phyloP scores from a whole-genome alignment of 2,113 vertebrate genomes.

The Piaya cayana region DNA sequence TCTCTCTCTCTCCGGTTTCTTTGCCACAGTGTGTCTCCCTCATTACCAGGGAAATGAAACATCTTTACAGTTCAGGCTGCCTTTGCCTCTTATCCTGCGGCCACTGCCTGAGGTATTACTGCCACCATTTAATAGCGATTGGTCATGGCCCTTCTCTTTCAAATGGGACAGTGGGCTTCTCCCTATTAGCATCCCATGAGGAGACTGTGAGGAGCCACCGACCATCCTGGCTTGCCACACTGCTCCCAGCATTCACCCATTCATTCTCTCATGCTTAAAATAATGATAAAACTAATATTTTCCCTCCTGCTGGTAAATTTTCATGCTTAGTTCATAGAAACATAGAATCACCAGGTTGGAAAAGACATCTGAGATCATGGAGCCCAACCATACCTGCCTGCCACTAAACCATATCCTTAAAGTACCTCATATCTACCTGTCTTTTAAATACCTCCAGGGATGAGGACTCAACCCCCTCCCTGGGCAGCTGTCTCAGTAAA shows the following conservation, averaged over 20 bases:
- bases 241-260: neutral
- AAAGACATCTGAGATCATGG: too few relatives aligned
- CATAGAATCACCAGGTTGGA: too few relatives aligned
- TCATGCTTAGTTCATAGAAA: neutral
- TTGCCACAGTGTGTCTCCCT: conserved; percentile 53
- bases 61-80: conserved; percentile 53
- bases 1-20: conserved; percentile 30
- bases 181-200: neutral
- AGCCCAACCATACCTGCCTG: too few relatives aligned
- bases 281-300: neutral
- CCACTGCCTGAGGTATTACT: neutral
- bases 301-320: neutral
- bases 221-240: neutral
- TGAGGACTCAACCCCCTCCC: too few relatives aligned
- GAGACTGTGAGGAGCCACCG: neutral
- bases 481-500: too few relatives aligned
- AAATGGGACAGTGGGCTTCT: neutral
- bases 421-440: too few relatives aligned
- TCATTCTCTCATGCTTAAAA: neutral
- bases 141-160: conserved; percentile 57
- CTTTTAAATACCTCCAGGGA: too few relatives aligned
- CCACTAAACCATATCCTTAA: too few relatives aligned
- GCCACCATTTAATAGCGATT: conserved; percentile 37
- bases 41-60: conserved; percentile 69
- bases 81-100: conserved; percentile 51